Percentiles rank a stretch among this genome's conserved stretches.
Evolutionary conservation across 2,113 vertebrate genomes (phyloP).

Genomic region (Ochotona princeps): DNA sequence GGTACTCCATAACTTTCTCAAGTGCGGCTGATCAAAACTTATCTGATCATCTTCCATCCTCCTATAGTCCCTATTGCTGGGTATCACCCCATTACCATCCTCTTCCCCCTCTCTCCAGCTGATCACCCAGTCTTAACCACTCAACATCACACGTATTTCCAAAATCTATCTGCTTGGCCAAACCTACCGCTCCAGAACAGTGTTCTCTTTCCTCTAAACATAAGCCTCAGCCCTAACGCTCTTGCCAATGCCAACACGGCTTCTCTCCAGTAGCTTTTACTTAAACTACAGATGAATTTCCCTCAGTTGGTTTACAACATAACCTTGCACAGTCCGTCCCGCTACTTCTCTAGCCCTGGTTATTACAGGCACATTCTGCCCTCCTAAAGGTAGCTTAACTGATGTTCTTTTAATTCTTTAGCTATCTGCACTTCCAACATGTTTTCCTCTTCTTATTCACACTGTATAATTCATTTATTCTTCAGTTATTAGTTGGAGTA

Average conservation of each 20-base stretch:
- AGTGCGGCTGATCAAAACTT: neutral
- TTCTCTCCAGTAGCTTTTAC: neutral
- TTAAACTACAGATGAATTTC: neutral
- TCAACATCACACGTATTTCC: neutral
- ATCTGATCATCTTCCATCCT: neutral
- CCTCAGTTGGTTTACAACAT: neutral
- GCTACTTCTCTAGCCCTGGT: neutral
- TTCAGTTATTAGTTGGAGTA: neutral
- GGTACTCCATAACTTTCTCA: neutral
- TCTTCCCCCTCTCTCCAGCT: neutral
- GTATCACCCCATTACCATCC: neutral
- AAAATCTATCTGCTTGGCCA: neutral
- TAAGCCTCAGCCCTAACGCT: neutral
- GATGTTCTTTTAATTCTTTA: neutral
- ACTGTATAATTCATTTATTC: neutral
- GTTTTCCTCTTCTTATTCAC: neutral
- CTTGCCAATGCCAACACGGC: neutral
- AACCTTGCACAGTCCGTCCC: neutral
- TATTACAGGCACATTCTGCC: neutral
- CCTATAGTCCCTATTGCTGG: neutral
- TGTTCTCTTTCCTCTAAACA: neutral
- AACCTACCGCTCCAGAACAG: neutral
- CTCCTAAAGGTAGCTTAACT: fast-evolving
- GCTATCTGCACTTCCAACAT: fast-evolving
- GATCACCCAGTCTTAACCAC: neutral